Percentiles rank a stretch among this genome's conserved stretches.
Evolutionary conservation across 2,888 invertebrate species (phyloP).

Genomic region (Busseola fusca): DNA sequence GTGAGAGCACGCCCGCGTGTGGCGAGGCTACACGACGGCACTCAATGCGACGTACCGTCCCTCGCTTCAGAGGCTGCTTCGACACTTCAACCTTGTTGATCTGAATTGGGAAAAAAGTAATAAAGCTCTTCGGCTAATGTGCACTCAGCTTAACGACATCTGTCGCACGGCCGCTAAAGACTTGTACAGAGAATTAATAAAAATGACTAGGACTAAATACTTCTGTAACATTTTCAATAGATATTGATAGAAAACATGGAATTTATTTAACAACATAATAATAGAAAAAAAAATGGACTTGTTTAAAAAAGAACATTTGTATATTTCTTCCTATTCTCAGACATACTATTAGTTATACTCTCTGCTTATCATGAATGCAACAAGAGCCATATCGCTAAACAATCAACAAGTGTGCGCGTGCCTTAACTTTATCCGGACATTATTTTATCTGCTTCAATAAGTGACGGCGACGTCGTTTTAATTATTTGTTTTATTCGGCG

Average conservation of each 20-base stretch:
- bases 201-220: background rate
- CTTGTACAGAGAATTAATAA: conserved; percentile 7
- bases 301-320: background rate
- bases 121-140: conserved; percentile 46
- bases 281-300: background rate
- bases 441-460: conserved; percentile 64
- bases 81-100: conserved; percentile 51
- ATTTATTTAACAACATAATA: background rate
- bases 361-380: conserved; percentile 20
- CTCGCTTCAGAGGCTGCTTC: conserved; percentile 40
- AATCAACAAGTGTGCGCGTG: conserved; percentile 50
- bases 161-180: conserved; percentile 15
- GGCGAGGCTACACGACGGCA: conserved; percentile 64
- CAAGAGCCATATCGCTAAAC: conserved; percentile 26
- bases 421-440: conserved; percentile 49
- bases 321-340: background rate
- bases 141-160: conserved; percentile 47
- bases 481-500: conserved; percentile 69
- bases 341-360: conserved; percentile 10
- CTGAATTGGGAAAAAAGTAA: conserved; percentile 45
- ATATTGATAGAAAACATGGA: background rate
- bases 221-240: background rate
- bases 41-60: conserved; percentile 38
- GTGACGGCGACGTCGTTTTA: conserved; percentile 37
- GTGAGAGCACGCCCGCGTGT: conserved; percentile 70